Evolutionary conservation across 2,797 vertebrate genomes (phyloP), one percentile per base, ranked within the genome.

Genomic region (Oreochromis grahami): DNA sequence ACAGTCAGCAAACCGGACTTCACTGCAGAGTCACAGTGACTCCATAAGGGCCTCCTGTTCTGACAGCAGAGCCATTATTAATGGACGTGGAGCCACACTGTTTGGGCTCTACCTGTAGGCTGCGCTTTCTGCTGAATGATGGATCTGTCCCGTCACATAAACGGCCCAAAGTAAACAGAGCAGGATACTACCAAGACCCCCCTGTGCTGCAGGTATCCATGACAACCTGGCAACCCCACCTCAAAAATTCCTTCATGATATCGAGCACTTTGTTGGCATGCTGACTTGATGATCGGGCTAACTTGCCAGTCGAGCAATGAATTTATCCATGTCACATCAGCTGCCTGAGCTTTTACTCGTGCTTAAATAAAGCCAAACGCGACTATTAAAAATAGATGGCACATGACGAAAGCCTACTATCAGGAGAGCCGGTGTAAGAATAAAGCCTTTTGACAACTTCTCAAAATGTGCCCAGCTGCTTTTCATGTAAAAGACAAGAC

Each of bases 121-220:
- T 74, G 50, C 8, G 48, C 55, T 34, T 87, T 85, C 81, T 80
- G 83, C 84, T 87, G 80, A 90, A 81, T 81, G 86, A 90, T 78
- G 65, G 76, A 83, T 89, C 86, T 90, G 87, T 90, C 78, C 78
- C 6, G 52, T 86, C 84, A 78, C 45, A 89, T 45, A 82, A 84
- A 87, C 19, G 77, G 60, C 60, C 45, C 77, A 80, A 72, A 78
- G 84, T 82, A 91, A 88, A 90, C 82, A 74, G 8, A 86, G 78
- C 50, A 52, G 79, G 74, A 84, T 51, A 81, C 81, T 3, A 82
- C 79, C 51, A 38, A 87, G 56, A 87, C 78, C 78, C 68, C 76
- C 68, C 79, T 43, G 58, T 45, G 19, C 87, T 83, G 21, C 5
- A 70, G 84, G 91, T 93, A 84, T 88, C 93, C 93, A 92, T 93